phyloP scores from a whole-genome alignment of 2,113 vertebrate species.

The Hemicordylus capensis region DNA sequence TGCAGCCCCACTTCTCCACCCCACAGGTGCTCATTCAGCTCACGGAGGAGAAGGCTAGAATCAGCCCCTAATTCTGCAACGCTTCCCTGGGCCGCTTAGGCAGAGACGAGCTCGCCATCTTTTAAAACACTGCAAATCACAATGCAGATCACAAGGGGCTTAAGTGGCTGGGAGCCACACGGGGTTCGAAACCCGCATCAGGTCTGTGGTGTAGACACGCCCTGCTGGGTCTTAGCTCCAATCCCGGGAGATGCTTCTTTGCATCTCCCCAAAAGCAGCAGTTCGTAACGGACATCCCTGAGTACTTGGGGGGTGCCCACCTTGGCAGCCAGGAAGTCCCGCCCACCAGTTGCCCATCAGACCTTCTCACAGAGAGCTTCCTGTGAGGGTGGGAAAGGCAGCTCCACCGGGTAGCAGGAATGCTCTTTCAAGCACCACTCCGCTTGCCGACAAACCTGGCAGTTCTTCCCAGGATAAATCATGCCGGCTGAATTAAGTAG shows the following conservation, averaged over 20 bases:
- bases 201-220: neutral
- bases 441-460: neutral
- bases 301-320: neutral
- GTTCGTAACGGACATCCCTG: neutral
- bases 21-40: no score
- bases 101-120: neutral
- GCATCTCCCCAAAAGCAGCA: neutral
- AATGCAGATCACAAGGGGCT: neutral
- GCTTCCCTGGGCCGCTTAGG: no score
- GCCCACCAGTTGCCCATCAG: neutral
- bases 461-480: constrained; percentile 9
- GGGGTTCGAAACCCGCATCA: neutral
- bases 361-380: constrained; percentile 13
- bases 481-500: neutral
- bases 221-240: neutral
- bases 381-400: neutral
- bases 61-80: neutral
- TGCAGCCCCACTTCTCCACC: no score
- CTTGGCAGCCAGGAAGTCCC: neutral
- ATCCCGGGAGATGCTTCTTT: neutral
- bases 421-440: constrained; percentile 14
- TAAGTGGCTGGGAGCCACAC: neutral
- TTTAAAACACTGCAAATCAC: neutral
- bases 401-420: neutral
- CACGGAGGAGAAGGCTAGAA: no score